A percentile compares a stretch with the other conserved stretches of the same genome.
Evolutionary conservation across 2,797 vertebrate species (phyloP).

Genomic region (Alcedo atthis): DNA sequence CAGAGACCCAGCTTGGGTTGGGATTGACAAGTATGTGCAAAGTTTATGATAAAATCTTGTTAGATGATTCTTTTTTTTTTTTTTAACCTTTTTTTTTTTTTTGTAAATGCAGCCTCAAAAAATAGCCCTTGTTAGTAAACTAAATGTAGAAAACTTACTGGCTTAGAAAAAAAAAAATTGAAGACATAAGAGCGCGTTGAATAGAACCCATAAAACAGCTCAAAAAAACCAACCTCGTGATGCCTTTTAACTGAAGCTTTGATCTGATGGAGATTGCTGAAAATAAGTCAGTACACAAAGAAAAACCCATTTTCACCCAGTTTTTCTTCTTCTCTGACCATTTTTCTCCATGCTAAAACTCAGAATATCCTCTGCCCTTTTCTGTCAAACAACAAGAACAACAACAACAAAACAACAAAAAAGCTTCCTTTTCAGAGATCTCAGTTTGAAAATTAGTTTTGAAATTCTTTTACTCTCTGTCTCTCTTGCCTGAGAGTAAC

Average conservation of each 20-base stretch:
- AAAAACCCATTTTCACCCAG: not conserved
- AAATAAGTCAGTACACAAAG: not conserved
- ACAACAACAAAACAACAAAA: not conserved
- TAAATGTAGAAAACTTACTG: not conserved
- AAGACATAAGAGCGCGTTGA: not conserved
- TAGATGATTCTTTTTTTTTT: not conserved
- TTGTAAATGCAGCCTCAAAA: slow-evolving; percentile 41
- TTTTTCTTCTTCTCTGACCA: not conserved
- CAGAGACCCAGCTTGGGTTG: slow-evolving; percentile 39
- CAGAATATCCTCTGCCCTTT: not conserved
- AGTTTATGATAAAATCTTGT: slow-evolving; percentile 32
- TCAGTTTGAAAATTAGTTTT: not conserved
- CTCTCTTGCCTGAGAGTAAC: not conserved
- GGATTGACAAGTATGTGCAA: slow-evolving; percentile 48
- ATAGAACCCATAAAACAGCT: not conserved
- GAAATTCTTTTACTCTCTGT: not conserved
- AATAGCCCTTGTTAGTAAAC: slow-evolving; percentile 57
- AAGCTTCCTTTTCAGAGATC: not conserved
- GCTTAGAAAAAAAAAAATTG: not conserved
- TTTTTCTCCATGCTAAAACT: not conserved
- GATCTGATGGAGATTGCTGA: not conserved
- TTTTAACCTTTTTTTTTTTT: not conserved
- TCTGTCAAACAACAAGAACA: not conserved
- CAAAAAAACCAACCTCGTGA: not conserved
- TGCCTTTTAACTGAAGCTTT: not conserved